Conservation (phyloP, 2,888 invertebrate genomes). For the Linyphia triangularis region DNA sequence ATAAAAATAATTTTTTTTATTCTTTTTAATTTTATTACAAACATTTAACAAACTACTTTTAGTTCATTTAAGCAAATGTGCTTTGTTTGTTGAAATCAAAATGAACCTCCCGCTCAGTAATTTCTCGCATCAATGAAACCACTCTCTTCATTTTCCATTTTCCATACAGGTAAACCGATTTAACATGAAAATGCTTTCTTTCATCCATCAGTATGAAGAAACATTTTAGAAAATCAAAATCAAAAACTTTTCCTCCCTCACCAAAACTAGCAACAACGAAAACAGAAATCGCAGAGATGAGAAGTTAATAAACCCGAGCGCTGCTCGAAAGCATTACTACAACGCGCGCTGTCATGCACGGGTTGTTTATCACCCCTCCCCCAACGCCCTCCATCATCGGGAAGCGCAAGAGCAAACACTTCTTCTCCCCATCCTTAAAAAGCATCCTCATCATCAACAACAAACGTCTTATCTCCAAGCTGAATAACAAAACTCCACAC, state of each 20-base stretch:
- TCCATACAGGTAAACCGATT: neutral
- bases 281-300: constrained; percentile 46
- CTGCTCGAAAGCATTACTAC: constrained; percentile 32
- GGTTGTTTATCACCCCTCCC: constrained; percentile 51
- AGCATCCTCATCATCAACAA: constrained; percentile 56
- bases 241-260: constrained; percentile 16
- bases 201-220: neutral
- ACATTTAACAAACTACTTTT: no score
- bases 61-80: no score
- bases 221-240: neutral
- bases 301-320: constrained; percentile 62
- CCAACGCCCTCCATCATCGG: constrained; percentile 24
- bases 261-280: neutral
- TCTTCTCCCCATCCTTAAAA: constrained; percentile 50
- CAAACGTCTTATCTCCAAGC: constrained; percentile 42
- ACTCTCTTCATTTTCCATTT: neutral
- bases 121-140: neutral
- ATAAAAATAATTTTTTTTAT: no score
- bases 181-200: neutral
- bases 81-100: no score
- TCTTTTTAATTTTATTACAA: no score
- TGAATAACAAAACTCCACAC: constrained; percentile 29
- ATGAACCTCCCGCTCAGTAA: neutral
- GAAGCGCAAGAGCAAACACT: constrained; percentile 20
- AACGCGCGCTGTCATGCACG: constrained; percentile 16